These are phyloP conservation scores for Macrocentrus cingulum DNA, from an alignment of 1,140 invertebrate genomes.

Conservation along the genomic window DNA sequence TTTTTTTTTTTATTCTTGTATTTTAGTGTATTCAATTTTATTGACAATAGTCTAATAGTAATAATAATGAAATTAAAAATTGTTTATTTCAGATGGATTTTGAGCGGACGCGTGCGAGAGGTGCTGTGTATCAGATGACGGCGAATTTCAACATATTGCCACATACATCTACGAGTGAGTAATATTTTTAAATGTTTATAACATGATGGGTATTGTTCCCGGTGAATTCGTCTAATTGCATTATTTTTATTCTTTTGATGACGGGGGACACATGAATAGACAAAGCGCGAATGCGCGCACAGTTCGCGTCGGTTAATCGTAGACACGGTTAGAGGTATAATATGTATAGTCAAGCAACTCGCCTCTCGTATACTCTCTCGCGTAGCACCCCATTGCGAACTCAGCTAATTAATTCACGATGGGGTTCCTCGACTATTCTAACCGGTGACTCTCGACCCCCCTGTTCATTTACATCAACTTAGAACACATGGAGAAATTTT, in stretches of 20 bases:
- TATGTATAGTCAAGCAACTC: conserved; percentile 3
- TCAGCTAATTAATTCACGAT: conserved; percentile 51
- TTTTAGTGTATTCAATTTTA: too few relatives aligned
- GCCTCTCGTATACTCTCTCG: too few relatives aligned
- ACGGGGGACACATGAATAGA: background rate
- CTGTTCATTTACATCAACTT: conserved; percentile 11
- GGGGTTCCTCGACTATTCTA: conserved; percentile 32
- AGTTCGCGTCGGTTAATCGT: conserved; percentile 16
- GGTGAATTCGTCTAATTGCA: background rate
- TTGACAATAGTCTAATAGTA: too few relatives aligned
- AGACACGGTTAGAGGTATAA: background rate
- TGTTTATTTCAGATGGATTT: too few relatives aligned
- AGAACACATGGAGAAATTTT: background rate
- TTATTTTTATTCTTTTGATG: conserved; percentile 1
- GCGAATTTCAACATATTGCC: too few relatives aligned
- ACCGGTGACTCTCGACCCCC: conserved; percentile 7
- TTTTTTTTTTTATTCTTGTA: too few relatives aligned
- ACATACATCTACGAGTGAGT: too few relatives aligned
- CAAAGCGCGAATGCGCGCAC: background rate
- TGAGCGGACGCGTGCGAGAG: too few relatives aligned
- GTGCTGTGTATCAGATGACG: too few relatives aligned
- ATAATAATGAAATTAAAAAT: too few relatives aligned
- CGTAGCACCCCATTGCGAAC: conserved; percentile 38
- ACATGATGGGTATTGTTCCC: too few relatives aligned
- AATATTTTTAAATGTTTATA: too few relatives aligned